Evolutionary conservation across 2,797 vertebrate genomes (phyloP).

Genomic region (Acanthurus tractus): DNA sequence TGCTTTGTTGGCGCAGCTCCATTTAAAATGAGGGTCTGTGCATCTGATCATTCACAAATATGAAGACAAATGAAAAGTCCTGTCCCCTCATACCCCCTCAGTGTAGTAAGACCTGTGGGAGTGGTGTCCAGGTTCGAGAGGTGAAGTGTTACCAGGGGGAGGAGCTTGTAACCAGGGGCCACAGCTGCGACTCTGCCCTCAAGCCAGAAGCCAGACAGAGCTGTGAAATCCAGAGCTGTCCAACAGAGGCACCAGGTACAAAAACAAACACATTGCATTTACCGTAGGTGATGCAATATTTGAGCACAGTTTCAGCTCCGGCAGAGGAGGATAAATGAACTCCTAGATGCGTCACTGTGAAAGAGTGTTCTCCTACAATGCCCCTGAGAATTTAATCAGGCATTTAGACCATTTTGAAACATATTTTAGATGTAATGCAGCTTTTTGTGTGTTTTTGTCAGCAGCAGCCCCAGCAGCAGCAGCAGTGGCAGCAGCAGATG

Average conservation of each 20-base stretch:
- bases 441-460: slow-evolving; percentile 17
- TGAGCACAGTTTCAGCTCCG: neutral
- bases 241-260: slow-evolving; percentile 87
- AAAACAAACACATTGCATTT: neutral
- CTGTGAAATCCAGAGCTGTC: slow-evolving; percentile 86
- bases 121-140: slow-evolving; percentile 86
- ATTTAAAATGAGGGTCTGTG: neutral
- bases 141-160: slow-evolving; percentile 92
- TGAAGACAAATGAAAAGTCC: neutral
- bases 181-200: slow-evolving; percentile 85
- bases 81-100: slow-evolving; percentile 58
- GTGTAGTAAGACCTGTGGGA: slow-evolving; percentile 92
- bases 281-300: slow-evolving; percentile 13
- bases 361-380: neutral
- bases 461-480: slow-evolving; percentile 51
- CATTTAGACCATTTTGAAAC: neutral
- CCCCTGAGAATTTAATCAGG: neutral
- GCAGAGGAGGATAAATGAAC: neutral
- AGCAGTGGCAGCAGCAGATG: slow-evolving; percentile 69
- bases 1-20: neutral
- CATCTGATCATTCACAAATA: neutral
- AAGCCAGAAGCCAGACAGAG: slow-evolving; percentile 87
- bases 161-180: slow-evolving; percentile 78
- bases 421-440: neutral
- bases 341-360: neutral